A percentile compares a stretch with the other conserved stretches of the same genome.
phyloP scores from a whole-genome alignment of 2,888 invertebrate species.

The Thymelicus lineola region DNA sequence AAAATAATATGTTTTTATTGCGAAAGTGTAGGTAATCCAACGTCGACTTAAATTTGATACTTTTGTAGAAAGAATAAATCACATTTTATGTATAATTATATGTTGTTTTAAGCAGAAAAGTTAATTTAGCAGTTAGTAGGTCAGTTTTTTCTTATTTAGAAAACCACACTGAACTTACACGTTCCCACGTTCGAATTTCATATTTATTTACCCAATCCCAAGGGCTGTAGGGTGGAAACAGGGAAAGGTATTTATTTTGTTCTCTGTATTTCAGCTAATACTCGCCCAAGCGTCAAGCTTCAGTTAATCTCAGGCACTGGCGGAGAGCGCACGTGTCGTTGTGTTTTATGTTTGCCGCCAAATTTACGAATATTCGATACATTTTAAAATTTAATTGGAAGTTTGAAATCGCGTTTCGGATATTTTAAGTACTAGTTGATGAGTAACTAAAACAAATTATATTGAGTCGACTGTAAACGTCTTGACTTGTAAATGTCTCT shows the following conservation, averaged over 20 bases:
- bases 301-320: conserved; percentile 39
- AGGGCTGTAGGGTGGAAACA: conserved; percentile 22
- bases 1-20: too few relatives aligned
- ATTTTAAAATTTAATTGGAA: not conserved
- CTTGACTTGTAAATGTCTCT: not conserved
- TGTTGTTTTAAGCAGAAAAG: too few relatives aligned
- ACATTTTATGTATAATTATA: too few relatives aligned
- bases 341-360: conserved; percentile 56
- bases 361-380: conserved; percentile 48
- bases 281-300: conserved; percentile 10
- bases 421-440: too few relatives aligned
- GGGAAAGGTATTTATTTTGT: conserved; percentile 8
- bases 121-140: not conserved
- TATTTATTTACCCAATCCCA: conserved; percentile 14
- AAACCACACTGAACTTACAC: conserved; percentile 3
- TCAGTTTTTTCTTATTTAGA: not conserved
- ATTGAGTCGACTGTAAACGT: too few relatives aligned
- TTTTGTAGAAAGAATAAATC: too few relatives aligned
- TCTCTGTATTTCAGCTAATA: conserved; percentile 17
- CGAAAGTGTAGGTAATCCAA: too few relatives aligned
- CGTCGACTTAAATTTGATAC: too few relatives aligned
- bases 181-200: conserved; percentile 3
- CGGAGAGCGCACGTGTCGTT: conserved; percentile 47
- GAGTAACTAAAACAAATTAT: too few relatives aligned
- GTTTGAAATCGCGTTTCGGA: not conserved